phyloP scores from a whole-genome alignment of 1,140 invertebrate genomes.

The Acromyrmex heyeri region DNA sequence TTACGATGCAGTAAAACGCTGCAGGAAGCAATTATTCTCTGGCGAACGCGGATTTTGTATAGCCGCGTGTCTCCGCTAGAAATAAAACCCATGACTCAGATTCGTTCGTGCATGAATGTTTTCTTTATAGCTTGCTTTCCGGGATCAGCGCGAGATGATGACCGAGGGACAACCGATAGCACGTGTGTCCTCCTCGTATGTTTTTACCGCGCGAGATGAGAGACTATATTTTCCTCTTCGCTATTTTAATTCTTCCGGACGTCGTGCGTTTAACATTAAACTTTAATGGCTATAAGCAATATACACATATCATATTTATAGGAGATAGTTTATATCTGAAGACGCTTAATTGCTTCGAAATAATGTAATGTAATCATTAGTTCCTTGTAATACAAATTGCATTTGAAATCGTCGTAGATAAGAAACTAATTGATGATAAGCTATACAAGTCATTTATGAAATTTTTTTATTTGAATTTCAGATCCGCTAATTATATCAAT shows the following conservation, averaged over 20 bases:
- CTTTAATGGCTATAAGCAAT: background rate
- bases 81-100: background rate
- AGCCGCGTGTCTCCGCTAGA: conserved; percentile 7
- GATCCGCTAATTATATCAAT: conserved; percentile 96
- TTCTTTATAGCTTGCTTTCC: conserved; percentile 21
- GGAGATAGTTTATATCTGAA: background rate
- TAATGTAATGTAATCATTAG: background rate
- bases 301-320: background rate
- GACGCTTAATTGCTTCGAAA: background rate
- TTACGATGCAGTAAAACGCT: conserved; percentile 64
- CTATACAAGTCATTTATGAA: background rate
- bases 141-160: conserved; percentile 18
- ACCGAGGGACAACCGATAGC: conserved; percentile 12
- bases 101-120: conserved; percentile 21
- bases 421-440: background rate
- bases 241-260: background rate
- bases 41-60: conserved; percentile 14
- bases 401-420: background rate
- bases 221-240: background rate
- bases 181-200: background rate
- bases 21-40: conserved; percentile 64
- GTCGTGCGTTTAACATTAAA: background rate
- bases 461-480: conserved; percentile 86
- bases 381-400: background rate
- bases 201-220: conserved; percentile 11